Conservation (phyloP, 2,113 vertebrate genomes). For the Halcyon senegalensis region DNA sequence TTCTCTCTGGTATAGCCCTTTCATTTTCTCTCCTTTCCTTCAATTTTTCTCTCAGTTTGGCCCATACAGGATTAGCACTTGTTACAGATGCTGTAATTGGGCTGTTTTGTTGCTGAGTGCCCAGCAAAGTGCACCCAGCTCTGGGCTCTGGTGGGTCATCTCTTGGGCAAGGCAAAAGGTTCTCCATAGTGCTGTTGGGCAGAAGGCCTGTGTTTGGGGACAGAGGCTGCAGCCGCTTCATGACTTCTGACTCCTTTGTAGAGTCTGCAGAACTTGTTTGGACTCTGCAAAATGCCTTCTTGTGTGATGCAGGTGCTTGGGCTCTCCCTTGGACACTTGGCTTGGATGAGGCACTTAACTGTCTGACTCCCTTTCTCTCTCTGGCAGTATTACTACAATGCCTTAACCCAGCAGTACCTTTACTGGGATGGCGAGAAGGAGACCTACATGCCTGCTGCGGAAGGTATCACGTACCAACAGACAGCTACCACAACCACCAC, state of each 20-base stretch:
- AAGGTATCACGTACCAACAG: conserved; percentile 76
- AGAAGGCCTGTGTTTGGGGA: not conserved
- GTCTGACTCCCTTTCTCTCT: not conserved
- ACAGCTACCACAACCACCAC: conserved; percentile 55
- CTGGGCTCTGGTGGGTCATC: not conserved
- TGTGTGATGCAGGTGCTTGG: not conserved
- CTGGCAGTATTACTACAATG: conserved; percentile 95
- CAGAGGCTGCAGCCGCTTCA: not conserved
- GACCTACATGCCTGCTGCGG: conserved; percentile 87
- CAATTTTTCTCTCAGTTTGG: not conserved
- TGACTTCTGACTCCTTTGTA: not conserved
- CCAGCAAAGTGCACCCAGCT: not conserved
- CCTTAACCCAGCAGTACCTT: conserved; percentile 95
- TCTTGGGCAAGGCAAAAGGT: not conserved
- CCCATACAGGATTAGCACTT: not conserved
- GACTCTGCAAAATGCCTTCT: not conserved
- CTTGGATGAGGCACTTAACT: not conserved
- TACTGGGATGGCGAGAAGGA: conserved; percentile 98
- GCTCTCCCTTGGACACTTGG: not conserved
- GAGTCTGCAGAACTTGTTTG: not conserved
- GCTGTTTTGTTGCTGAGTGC: not conserved
- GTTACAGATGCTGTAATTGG: not conserved
- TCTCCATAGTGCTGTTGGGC: not conserved
- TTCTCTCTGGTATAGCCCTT: not conserved
- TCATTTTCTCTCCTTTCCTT: not conserved